Percentiles rank a stretch among this genome's conserved stretches.
These are phyloP conservation scores for Fulica atra DNA, from an alignment of 2,113 vertebrate genomes.

Conservation along the genomic window DNA sequence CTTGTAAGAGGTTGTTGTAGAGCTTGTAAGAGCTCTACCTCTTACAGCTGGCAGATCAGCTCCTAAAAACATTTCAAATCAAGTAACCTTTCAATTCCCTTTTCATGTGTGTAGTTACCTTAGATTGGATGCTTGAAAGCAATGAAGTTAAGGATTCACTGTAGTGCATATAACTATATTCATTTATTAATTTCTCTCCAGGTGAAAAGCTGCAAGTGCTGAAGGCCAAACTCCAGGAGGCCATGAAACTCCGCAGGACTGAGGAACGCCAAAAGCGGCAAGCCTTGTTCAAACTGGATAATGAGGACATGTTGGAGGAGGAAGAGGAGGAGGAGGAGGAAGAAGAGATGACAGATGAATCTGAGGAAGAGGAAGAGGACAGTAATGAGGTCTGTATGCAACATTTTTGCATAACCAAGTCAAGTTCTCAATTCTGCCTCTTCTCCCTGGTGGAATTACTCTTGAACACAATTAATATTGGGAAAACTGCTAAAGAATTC, in stretches of 20 bases:
- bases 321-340: slow-evolving; percentile 89
- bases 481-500: background rate
- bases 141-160: background rate
- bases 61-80: background rate
- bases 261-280: slow-evolving; percentile 88
- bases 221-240: slow-evolving; percentile 92
- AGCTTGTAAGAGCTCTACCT: no score
- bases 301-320: slow-evolving; percentile 89
- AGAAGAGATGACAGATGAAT: slow-evolving; percentile 87
- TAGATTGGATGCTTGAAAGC: background rate
- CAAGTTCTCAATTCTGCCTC: background rate
- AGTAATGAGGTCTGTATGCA: slow-evolving; percentile 59
- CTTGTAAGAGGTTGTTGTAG: no score
- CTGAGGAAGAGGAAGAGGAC: slow-evolving; percentile 77
- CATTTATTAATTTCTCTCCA: slow-evolving; percentile 38
- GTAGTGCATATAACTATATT: background rate
- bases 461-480: background rate
- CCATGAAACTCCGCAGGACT: slow-evolving; percentile 90
- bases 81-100: background rate
- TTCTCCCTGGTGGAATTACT: background rate
- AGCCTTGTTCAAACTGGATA: slow-evolving; percentile 88
- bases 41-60: background rate
- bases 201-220: slow-evolving; percentile 89
- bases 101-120: background rate
- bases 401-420: background rate